Evolutionary conservation across 2,888 invertebrate genomes (phyloP).

Genomic region (Tetranychus piercei): DNA sequence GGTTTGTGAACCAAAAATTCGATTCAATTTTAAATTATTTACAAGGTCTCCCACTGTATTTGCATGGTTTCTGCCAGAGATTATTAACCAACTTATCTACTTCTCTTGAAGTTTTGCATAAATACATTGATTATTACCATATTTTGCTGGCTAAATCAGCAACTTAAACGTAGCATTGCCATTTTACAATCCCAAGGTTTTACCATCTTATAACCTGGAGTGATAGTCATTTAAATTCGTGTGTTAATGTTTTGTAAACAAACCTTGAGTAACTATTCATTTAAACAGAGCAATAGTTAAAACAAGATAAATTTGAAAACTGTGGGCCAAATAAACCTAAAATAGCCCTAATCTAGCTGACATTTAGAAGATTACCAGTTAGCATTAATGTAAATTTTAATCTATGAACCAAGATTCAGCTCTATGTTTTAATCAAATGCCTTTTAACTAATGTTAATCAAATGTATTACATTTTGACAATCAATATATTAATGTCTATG

Average conservation of each 20-base stretch:
- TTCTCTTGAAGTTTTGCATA: not conserved
- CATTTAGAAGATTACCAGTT: too few relatives aligned
- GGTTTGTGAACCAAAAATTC: not conserved
- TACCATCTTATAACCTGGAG: not conserved
- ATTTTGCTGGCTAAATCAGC: not conserved
- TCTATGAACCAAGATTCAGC: too few relatives aligned
- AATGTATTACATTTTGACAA: too few relatives aligned
- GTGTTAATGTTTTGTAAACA: not conserved
- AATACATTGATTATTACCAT: not conserved
- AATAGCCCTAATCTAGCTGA: too few relatives aligned
- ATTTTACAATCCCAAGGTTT: not conserved
- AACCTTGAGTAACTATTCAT: not conserved
- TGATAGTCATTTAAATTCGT: not conserved
- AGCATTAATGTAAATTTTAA: too few relatives aligned
- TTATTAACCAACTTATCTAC: not conserved
- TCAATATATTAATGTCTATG: too few relatives aligned
- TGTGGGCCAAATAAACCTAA: too few relatives aligned
- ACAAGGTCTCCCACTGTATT: not conserved
- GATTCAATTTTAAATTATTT: not conserved
- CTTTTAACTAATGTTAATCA: too few relatives aligned
- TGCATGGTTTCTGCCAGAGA: not conserved
- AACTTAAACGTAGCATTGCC: not conserved
- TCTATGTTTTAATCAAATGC: too few relatives aligned
- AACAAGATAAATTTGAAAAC: not conserved
- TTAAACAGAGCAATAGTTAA: not conserved